These are phyloP conservation scores for Baccha elongata DNA, from an alignment of 2,888 invertebrate genomes.

Conservation along the genomic window DNA sequence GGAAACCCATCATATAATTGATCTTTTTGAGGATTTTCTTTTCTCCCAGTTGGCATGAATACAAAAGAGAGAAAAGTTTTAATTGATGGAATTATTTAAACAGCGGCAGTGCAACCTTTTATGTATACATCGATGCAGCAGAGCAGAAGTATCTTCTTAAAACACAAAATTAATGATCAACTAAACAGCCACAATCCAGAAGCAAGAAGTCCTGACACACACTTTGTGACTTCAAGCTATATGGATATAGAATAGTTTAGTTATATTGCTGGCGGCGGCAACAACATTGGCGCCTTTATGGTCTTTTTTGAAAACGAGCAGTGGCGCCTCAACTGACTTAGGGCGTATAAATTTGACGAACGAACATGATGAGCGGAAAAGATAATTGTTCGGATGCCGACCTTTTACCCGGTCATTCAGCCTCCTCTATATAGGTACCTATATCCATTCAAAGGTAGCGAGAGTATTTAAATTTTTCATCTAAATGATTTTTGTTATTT, in stretches of 20 bases:
- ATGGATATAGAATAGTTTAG: not conserved
- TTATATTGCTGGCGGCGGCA: not conserved
- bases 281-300: conserved; percentile 38
- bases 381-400: conserved; percentile 64
- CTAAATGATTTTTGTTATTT: conserved; percentile 31
- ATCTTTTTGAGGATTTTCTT: conserved; percentile 37
- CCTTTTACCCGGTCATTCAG: not conserved
- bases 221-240: conserved; percentile 34
- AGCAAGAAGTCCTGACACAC: conserved; percentile 44
- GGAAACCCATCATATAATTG: conserved; percentile 45
- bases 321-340: conserved; percentile 52
- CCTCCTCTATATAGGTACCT: no score
- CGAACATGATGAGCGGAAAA: conserved; percentile 72
- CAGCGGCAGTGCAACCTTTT: conserved; percentile 63
- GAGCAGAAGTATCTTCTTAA: conserved; percentile 7
- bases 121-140: conserved; percentile 32
- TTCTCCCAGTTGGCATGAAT: not conserved
- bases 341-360: conserved; percentile 74
- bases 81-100: conserved; percentile 74
- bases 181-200: conserved; percentile 44
- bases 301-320: conserved; percentile 39
- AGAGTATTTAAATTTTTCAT: conserved; percentile 60
- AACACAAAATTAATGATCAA: conserved; percentile 68
- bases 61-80: conserved; percentile 53
- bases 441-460: conserved; percentile 12